Conservation (phyloP, 2,888 invertebrate species). For the Dioctria linearis region DNA sequence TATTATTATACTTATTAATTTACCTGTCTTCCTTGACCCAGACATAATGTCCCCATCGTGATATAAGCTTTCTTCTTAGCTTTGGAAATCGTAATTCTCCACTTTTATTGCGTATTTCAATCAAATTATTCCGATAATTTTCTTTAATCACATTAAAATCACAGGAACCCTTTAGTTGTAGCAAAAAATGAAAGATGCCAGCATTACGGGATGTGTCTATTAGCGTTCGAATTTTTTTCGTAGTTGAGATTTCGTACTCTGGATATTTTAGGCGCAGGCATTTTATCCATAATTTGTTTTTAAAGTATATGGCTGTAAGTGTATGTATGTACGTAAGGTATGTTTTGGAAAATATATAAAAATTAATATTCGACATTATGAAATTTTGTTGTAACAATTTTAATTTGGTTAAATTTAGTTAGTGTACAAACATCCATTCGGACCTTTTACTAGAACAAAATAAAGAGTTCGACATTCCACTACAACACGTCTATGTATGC, state of each 20-base stretch:
- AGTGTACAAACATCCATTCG: too few relatives aligned
- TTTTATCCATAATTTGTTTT: conserved; percentile 74
- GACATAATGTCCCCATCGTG: conserved; percentile 84
- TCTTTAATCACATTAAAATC: conserved; percentile 74
- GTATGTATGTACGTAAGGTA: too few relatives aligned
- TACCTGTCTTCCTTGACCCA: conserved; percentile 75
- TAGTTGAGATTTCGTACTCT: conserved; percentile 75
- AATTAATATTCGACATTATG: not conserved
- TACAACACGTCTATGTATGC: too few relatives aligned
- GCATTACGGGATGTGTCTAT: conserved; percentile 83
- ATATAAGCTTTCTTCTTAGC: conserved; percentile 78
- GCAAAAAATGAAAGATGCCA: conserved; percentile 80
- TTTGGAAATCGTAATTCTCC: conserved; percentile 78
- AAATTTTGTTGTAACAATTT: not conserved
- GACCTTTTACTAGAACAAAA: too few relatives aligned
- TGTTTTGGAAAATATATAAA: not conserved
- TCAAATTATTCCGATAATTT: conserved; percentile 72
- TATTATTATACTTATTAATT: conserved; percentile 16
- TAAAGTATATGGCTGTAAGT: conserved; percentile 74
- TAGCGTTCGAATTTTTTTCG: conserved; percentile 77
- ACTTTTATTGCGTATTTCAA: conserved; percentile 74
- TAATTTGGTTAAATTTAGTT: too few relatives aligned
- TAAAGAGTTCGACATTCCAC: too few relatives aligned
- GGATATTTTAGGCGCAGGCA: conserved; percentile 75
- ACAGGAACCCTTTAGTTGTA: conserved; percentile 76